phyloP scores from a whole-genome alignment of 2,113 vertebrate species.

The Bubalus kerabau region DNA sequence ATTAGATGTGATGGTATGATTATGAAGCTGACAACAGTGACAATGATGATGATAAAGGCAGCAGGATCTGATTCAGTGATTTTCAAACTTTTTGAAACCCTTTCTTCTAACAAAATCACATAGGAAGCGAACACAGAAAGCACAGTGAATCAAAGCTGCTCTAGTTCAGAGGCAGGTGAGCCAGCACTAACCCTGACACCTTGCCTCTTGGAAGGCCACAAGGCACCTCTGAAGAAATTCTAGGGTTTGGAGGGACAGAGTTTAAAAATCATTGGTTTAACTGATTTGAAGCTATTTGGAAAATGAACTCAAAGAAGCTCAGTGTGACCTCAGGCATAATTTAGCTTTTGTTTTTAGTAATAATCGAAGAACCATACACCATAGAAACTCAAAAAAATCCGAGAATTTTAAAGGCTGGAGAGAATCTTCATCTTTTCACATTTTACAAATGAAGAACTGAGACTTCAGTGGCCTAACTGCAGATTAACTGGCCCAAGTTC shows the following conservation, averaged over 20 bases:
- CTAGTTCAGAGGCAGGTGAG: too few relatives aligned
- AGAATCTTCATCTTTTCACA: background rate
- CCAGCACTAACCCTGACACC: fast-evolving
- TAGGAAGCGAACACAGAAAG: background rate
- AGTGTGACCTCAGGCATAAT: background rate
- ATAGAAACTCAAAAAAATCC: background rate
- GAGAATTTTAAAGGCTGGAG: background rate
- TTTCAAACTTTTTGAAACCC: background rate
- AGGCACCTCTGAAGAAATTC: background rate
- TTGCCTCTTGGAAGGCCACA: background rate
- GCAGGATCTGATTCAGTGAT: background rate
- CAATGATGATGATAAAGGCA: background rate
- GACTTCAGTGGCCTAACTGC: background rate
- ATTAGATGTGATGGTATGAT: background rate
- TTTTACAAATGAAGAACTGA: background rate
- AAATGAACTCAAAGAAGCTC: background rate
- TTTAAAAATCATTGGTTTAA: background rate
- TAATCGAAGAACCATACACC: background rate
- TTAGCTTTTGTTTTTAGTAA: conserved; percentile 22
- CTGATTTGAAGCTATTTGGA: background rate
- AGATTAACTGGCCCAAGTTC: background rate
- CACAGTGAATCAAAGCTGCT: background rate
- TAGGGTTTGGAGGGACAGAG: background rate
- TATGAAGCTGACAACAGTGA: background rate
- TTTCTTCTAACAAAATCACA: background rate